phyloP scores from a whole-genome alignment of 2,888 invertebrate species.

The Allygus modestus region DNA sequence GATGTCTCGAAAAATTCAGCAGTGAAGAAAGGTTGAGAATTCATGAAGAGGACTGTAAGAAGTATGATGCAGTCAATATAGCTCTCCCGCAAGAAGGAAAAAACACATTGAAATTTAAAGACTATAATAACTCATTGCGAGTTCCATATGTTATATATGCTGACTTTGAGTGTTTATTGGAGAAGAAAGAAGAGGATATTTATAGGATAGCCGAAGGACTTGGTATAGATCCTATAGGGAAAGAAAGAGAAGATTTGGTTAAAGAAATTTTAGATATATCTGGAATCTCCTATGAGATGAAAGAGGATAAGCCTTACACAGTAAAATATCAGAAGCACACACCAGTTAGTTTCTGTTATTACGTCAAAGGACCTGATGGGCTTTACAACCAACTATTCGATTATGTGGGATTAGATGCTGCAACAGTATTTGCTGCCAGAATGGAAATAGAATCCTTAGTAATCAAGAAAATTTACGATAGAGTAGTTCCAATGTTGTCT shows the following conservation, averaged over 20 bases:
- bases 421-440: background rate
- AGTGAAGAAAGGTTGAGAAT: background rate
- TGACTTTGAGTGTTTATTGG: background rate
- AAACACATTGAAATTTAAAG: background rate
- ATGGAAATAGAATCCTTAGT: background rate
- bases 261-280: no score
- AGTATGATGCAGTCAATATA: background rate
- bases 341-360: constrained; percentile 2
- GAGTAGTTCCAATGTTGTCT: background rate
- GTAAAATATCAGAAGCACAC: no score
- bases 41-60: background rate
- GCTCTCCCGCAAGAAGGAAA: background rate
- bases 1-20: background rate
- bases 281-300: no score
- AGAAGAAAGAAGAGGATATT: no score
- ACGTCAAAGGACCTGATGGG: background rate
- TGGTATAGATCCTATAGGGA: background rate
- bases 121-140: background rate
- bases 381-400: no score
- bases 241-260: no score
- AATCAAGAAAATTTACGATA: background rate
- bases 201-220: background rate
- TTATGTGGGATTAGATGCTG: no score
- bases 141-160: background rate
- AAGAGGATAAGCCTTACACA: no score